Evolutionary conservation across 2,888 invertebrate genomes (phyloP), one percentile per base, ranked within the genome.

Genomic region (Autographa gamma): DNA sequence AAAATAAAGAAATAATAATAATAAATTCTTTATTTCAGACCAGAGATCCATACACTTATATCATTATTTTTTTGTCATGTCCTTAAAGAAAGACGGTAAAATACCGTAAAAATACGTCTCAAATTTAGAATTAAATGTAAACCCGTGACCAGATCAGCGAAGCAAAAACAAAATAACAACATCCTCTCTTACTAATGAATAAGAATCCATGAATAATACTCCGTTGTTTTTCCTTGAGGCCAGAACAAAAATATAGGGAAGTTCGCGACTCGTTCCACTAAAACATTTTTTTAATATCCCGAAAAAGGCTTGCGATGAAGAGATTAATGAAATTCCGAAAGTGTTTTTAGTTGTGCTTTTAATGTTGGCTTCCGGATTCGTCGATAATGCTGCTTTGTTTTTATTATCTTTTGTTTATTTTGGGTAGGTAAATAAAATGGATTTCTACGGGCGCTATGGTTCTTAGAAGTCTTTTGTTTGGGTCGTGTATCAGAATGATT

Each of bases 171-270:
- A 75, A 85, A 79, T 74, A 84, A 83, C 83, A 85, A 79, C 77
- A 81, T 83, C 76, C 82, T 79, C 75, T 84, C 79, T 76, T 76
- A 71, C 76, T 87, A 88, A 89, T 89, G 86, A 90, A 89, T 85
- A 86, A 78, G 82, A 84, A 84, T 84, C 86, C 84, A 85, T 83
- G 87, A 85, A 86, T 85, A 89, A 90, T 82, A 79, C 79, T 72
- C 84, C 84, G 85, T 90, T 89, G 89, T 90, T 89, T 88, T 77
- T 81, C 71, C 76, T 79, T 67, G 60, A 73, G 61, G 61, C 75
- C 64, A 72, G 60, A 75, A 79, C 71, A 77, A 77, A 82, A 81
- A 82, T 60, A 71, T 62, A 58, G 19, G 52, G 70, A 69, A 60
- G 61, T 66, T 70, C 54, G 52, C 18, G 52, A 54, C 69, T 69